Evolutionary conservation across 2,888 invertebrate species (phyloP).

Genomic region (Dicyrtoma fusca): DNA sequence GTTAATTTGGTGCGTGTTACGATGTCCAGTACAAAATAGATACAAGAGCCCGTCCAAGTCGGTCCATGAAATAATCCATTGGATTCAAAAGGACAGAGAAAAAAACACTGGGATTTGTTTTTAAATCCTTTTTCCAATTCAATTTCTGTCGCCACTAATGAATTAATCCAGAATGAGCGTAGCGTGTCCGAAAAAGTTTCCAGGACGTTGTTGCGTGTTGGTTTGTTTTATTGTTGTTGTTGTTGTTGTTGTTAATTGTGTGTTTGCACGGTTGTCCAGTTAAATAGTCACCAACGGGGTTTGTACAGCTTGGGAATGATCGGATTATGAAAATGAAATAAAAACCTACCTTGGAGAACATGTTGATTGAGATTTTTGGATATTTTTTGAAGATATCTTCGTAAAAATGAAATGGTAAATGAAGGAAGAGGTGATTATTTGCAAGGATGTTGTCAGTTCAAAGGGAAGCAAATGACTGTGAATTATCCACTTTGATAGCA

Average conservation of each 20-base stretch:
- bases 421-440: not conserved
- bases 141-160: no score
- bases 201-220: no score
- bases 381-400: conserved; percentile 11
- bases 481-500: conserved; percentile 9
- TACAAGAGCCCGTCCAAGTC: no score
- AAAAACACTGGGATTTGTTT: no score
- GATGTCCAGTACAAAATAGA: no score
- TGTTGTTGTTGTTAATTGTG: not conserved
- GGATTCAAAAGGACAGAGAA: not conserved
- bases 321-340: not conserved
- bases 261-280: not conserved
- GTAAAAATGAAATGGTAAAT: conserved; percentile 10
- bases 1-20: no score
- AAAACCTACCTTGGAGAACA: conserved; percentile 36
- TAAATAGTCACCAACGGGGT: not conserved
- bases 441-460: conserved; percentile 12
- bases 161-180: no score
- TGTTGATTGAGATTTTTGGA: conserved; percentile 26
- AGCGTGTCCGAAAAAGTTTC: no score
- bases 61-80: not conserved
- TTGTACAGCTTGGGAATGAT: not conserved
- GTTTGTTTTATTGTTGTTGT: no score
- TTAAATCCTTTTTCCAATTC: no score
- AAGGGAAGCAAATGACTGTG: conserved; percentile 36